Evolutionary conservation across 2,113 vertebrate species (phyloP).

Genomic region (Dromaius novaehollandiae): DNA sequence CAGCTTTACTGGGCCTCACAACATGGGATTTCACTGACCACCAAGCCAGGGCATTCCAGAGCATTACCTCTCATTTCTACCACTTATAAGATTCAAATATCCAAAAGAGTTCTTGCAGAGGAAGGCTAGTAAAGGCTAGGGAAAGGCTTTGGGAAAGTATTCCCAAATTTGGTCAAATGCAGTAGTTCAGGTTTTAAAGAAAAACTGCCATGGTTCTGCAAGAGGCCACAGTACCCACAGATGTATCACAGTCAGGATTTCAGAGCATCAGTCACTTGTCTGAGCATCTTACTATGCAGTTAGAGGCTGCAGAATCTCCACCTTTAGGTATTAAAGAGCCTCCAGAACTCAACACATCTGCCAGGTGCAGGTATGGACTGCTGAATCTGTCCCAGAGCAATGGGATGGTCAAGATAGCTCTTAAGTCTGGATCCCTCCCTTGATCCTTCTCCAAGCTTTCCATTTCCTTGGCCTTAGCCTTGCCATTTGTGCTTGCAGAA

Average conservation of each 20-base stretch:
- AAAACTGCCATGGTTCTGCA: not conserved
- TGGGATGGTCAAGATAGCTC: not conserved
- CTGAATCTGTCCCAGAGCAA: not conserved
- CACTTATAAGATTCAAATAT: constrained; percentile 9
- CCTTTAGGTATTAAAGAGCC: not conserved
- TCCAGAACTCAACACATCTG: not conserved
- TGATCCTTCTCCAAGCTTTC: not conserved
- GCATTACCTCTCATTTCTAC: not conserved
- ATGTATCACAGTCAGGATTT: not conserved
- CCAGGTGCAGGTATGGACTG: not conserved
- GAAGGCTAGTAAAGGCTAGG: not conserved
- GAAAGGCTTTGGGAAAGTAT: not conserved
- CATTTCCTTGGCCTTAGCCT: not conserved
- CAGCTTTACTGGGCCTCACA: constrained; percentile 8
- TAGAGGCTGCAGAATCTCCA: not conserved
- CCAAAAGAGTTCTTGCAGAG: not conserved
- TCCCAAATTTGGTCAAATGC: not conserved
- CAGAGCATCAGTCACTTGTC: not conserved
- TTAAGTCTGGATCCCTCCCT: not conserved
- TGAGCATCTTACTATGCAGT: not conserved
- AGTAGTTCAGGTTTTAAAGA: not conserved
- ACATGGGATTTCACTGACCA: constrained; percentile 12
- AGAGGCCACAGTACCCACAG: not conserved
- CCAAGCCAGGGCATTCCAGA: not conserved
- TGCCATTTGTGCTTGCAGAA: not conserved